Evolutionary conservation across 2,113 vertebrate genomes (phyloP).

Genomic region (Platycercus adscitus): DNA sequence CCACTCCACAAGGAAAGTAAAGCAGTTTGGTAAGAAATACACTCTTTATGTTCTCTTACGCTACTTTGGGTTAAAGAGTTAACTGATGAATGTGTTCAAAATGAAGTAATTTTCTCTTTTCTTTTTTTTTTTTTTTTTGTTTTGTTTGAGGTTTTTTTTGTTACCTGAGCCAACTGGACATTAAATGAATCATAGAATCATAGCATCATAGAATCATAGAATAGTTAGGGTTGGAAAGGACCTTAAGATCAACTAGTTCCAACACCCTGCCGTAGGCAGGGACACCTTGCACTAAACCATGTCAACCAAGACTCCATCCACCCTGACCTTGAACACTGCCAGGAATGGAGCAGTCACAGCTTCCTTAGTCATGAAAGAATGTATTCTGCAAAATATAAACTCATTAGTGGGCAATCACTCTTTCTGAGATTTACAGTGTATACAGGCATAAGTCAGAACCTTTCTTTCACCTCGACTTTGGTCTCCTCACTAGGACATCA

Average conservation of each 20-base stretch:
- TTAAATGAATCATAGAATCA: background rate
- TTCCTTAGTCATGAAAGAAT: background rate
- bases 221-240: background rate
- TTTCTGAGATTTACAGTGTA: background rate
- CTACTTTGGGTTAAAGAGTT: background rate
- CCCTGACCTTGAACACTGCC: background rate
- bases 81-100: background rate
- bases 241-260: background rate
- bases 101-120: background rate
- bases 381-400: background rate
- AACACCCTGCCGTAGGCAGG: background rate
- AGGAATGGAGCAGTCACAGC: background rate
- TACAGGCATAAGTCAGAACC: background rate
- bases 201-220: background rate
- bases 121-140: background rate
- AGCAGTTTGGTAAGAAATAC: background rate
- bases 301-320: background rate
- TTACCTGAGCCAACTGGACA: background rate
- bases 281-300: background rate
- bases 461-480: background rate
- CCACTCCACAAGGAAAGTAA: background rate
- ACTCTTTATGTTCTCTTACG: background rate
- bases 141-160: background rate
- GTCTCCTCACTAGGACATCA: background rate
- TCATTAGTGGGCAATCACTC: background rate